phyloP scores from a whole-genome alignment of 2,113 vertebrate species.

The Rhynchomys soricoides region DNA sequence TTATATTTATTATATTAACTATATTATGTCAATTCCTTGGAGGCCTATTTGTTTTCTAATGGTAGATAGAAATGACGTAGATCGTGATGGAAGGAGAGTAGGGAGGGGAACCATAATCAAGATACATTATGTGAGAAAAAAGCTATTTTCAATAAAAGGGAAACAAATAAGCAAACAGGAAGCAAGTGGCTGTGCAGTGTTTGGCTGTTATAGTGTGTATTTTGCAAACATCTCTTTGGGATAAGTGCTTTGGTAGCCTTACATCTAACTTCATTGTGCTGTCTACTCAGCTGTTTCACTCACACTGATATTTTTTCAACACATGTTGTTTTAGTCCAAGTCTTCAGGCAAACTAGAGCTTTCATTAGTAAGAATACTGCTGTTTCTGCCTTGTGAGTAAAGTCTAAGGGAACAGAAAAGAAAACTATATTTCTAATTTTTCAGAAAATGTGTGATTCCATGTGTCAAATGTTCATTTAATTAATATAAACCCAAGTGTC shows the following conservation, averaged over 20 bases:
- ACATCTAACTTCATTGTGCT: neutral
- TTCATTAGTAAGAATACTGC: neutral
- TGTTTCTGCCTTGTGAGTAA: neutral
- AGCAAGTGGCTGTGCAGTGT: neutral
- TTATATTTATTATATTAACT: neutral
- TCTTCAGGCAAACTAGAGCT: constrained; percentile 4
- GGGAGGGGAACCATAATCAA: neutral
- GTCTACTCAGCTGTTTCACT: neutral
- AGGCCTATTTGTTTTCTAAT: neutral
- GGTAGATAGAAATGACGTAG: fast-evolving
- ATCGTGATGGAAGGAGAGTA: no score
- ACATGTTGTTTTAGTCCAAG: neutral
- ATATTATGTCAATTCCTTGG: neutral
- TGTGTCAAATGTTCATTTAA: constrained; percentile 60
- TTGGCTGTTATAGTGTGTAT: neutral
- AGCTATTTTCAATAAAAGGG: neutral
- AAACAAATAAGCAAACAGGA: neutral
- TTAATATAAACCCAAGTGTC: constrained; percentile 69
- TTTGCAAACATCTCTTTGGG: neutral
- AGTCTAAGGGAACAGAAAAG: constrained; percentile 40
- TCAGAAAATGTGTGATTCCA: constrained; percentile 33
- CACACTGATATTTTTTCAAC: neutral
- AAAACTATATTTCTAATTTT: constrained; percentile 2
- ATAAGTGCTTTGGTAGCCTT: neutral
- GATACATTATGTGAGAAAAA: neutral